Evolutionary conservation across 1,140 invertebrate species (phyloP).

Genomic region (Anagrus nilaparvatae): DNA sequence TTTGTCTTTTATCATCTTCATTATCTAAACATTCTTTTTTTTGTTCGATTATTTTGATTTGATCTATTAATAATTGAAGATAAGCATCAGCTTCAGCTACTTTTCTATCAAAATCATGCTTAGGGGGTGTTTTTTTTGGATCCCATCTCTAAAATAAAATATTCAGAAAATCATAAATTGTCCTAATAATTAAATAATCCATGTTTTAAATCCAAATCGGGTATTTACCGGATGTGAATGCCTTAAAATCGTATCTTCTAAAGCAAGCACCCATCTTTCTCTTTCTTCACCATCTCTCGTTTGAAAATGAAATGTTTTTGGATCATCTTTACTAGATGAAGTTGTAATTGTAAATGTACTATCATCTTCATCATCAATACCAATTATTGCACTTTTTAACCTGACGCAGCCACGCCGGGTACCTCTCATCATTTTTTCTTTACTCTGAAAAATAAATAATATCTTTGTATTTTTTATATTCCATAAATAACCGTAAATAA

Average conservation of each 20-base stretch:
- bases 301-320: slow-evolving; percentile 98
- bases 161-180: background rate
- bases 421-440: slow-evolving; percentile 97
- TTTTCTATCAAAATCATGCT: slow-evolving; percentile 79
- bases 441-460: slow-evolving; percentile 82
- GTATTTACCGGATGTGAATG: slow-evolving; percentile 55
- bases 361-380: slow-evolving; percentile 98
- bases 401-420: slow-evolving; percentile 91
- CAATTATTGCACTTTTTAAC: slow-evolving; percentile 88
- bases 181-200: slow-evolving; percentile 13
- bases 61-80: slow-evolving; percentile 91
- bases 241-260: slow-evolving; percentile 87
- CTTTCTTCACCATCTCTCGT: slow-evolving; percentile 84
- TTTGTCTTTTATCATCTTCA: slow-evolving; percentile 26
- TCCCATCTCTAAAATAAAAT: slow-evolving; percentile 44
- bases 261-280: slow-evolving; percentile 87
- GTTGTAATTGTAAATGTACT: slow-evolving; percentile 98
- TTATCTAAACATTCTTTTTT: slow-evolving; percentile 21
- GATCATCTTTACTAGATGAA: slow-evolving; percentile 53
- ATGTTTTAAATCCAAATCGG: slow-evolving; percentile 25
- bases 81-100: slow-evolving; percentile 93
- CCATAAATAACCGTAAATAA: slow-evolving; percentile 3
- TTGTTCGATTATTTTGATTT: slow-evolving; percentile 59
- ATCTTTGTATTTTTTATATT: background rate
- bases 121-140: slow-evolving; percentile 48